A percentile compares a stretch with the other conserved stretches of the same genome.
phyloP scores from a whole-genome alignment of 2,888 invertebrate species.

The Anagyrus pseudococci region DNA sequence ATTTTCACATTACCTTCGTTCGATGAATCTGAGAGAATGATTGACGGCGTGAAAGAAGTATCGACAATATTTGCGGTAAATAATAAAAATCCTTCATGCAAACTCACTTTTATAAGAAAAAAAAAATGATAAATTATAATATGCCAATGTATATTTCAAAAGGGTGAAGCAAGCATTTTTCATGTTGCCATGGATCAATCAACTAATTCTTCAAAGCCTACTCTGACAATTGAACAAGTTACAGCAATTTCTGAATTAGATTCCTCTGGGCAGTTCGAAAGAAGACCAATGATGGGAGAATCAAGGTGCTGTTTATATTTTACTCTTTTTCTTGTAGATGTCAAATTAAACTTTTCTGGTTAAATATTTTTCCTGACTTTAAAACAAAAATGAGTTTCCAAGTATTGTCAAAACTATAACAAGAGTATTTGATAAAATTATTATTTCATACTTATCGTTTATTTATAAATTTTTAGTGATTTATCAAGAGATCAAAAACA shows the following conservation, averaged over 20 bases:
- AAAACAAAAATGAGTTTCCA: no score
- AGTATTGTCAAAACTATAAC: no score
- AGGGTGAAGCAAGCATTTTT: slow-evolving; percentile 82
- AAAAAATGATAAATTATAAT: not conserved
- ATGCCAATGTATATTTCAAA: slow-evolving; percentile 30
- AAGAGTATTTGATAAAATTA: no score
- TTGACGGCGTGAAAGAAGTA: slow-evolving; percentile 75
- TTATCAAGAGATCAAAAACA: no score
- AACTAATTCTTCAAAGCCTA: slow-evolving; percentile 62
- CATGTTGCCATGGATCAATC: slow-evolving; percentile 67
- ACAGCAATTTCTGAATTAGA: slow-evolving; percentile 61
- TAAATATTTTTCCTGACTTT: no score
- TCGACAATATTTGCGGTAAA: slow-evolving; percentile 81
- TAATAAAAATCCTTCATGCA: not conserved
- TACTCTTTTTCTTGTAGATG: no score
- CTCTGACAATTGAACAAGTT: slow-evolving; percentile 64
- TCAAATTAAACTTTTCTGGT: no score
- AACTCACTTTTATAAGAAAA: not conserved
- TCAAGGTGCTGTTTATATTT: no score
- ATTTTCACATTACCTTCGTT: slow-evolving; percentile 84
- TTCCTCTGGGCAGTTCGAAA: slow-evolving; percentile 43
- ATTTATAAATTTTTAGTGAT: no score
- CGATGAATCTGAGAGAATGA: slow-evolving; percentile 65
- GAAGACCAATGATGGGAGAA: slow-evolving; percentile 39
- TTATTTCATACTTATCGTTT: no score